Evolutionary conservation across 2,797 vertebrate genomes (phyloP).

Genomic region (Acanthis flammea): DNA sequence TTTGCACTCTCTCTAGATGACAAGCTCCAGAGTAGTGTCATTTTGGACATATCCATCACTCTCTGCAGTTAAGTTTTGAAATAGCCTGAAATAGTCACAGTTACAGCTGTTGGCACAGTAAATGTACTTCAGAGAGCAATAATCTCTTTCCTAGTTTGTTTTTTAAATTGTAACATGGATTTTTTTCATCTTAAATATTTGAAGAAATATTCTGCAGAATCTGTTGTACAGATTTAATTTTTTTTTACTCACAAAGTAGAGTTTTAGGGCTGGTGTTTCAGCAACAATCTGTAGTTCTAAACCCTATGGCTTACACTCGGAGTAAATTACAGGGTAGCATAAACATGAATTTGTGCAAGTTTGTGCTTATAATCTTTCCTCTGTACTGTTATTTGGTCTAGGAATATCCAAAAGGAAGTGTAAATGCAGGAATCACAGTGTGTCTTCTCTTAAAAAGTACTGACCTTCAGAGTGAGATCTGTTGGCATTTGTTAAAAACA

Average conservation of each 20-base stretch:
- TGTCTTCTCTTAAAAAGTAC: not conserved
- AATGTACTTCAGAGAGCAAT: not conserved
- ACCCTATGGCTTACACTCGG: not conserved
- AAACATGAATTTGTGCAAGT: not conserved
- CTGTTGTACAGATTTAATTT: not conserved
- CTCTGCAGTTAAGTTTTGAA: not conserved
- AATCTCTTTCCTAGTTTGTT: not conserved
- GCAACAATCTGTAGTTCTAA: not conserved
- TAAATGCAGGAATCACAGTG: not conserved
- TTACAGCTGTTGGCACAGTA: not conserved
- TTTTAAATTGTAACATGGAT: not conserved
- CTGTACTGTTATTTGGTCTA: not conserved
- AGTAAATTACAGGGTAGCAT: not conserved
- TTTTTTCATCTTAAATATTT: not conserved
- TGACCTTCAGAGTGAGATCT: not conserved
- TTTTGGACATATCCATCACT: not conserved
- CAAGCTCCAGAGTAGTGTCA: not conserved
- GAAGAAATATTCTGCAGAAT: not conserved
- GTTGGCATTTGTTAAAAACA: not conserved
- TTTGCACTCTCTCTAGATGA: not conserved
- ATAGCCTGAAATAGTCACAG: not conserved
- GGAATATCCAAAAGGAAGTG: not conserved
- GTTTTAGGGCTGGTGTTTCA: accelerated
- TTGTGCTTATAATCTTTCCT: not conserved
- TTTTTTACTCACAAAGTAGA: not conserved